phyloP scores from a whole-genome alignment of 2,888 invertebrate genomes.

The Pollenia labialis region DNA sequence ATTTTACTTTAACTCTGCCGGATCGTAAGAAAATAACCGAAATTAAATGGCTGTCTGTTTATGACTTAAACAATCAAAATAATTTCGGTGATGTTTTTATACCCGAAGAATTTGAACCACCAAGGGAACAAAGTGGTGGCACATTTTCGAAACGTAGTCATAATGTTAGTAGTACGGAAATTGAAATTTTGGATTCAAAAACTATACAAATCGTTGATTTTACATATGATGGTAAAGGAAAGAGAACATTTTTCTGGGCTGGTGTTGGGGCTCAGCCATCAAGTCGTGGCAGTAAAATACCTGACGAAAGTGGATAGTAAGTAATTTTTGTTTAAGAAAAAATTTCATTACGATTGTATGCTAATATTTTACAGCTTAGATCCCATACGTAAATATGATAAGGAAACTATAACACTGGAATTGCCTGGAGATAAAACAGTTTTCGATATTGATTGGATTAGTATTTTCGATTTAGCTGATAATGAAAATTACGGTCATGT shows the following conservation, averaged over 20 bases:
- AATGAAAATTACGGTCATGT: slow-evolving; percentile 90
- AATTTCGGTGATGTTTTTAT: slow-evolving; percentile 95
- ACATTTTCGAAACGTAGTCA: slow-evolving; percentile 87
- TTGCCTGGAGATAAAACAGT: slow-evolving; percentile 93
- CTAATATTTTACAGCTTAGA: slow-evolving; percentile 87
- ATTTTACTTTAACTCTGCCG: slow-evolving; percentile 91
- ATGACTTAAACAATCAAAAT: slow-evolving; percentile 93
- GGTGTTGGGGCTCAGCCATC: slow-evolving; percentile 95
- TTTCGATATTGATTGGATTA: slow-evolving; percentile 93
- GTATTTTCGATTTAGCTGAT: slow-evolving; percentile 89
- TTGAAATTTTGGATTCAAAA: slow-evolving; percentile 92
- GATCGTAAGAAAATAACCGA: slow-evolving; percentile 94
- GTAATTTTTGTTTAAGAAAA: slow-evolving; percentile 81
- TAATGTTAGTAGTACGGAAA: slow-evolving; percentile 88
- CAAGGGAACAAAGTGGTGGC: slow-evolving; percentile 87
- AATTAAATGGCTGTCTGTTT: slow-evolving; percentile 95
- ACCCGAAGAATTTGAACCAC: slow-evolving; percentile 95
- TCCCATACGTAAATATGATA: slow-evolving; percentile 89
- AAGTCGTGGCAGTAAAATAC: slow-evolving; percentile 91
- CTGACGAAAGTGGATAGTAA: slow-evolving; percentile 97
- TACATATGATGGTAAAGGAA: slow-evolving; percentile 90
- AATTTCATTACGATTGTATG: slow-evolving; percentile 2
- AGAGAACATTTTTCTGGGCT: slow-evolving; percentile 93
- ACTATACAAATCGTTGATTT: slow-evolving; percentile 91
- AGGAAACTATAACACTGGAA: slow-evolving; percentile 89